Base-by-base conservation (phyloP, 2,113 vertebrate genomes). In the Hirundichthys speculiger region DNA sequence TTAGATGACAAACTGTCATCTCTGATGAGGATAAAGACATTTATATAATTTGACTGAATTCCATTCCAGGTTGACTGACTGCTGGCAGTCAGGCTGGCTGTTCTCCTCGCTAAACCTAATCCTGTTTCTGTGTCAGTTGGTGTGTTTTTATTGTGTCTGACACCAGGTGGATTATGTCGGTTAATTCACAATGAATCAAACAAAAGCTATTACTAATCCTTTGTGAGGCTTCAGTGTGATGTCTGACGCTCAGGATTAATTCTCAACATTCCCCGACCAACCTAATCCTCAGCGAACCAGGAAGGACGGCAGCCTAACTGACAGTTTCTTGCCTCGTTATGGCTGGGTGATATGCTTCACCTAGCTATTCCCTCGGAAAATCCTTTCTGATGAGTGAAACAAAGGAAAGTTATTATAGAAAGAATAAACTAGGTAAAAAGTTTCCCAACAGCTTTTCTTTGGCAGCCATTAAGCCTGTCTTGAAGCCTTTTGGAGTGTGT, bases 71-170 rank as follows among this genome's bases (percentile, higher is more conserved):
- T 82, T 82, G 71, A 73, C 60, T 75, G 64, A 73, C 66, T 81
- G 73, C 66, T 66, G 34, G 66, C 84, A 73, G 56, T 56, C 69
- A 42, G 66, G 56, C 62, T 64, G 69, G 50, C 57, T 75, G 65
- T 62, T 71, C 72, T 61, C 58, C 70, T 38, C 69, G 13, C 14
- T 60, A 74, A 80, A 52, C 58, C 73, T 85, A 79, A 90, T 87
- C 85, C 79, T 64, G 77, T 73, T 79, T 83, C 79, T 78, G 64
- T 84, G 81, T 86, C 81, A 73, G 81, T 56, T 79, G 69, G 49
- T 78, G 68, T 80, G 81, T 78, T 88, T 84, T 89, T 82, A 87
- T 88, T 89, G 86, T 86, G 89, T 85, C 86, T 87, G 87, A 90
- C 83, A 90, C 82, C 83, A 88, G 86, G 86, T 89, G 89, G 87